Percentiles rank a stretch among this genome's conserved stretches.
These are phyloP conservation scores for Chaetura pelagica DNA, from an alignment of 2,113 vertebrate species.

Conservation along the genomic window DNA sequence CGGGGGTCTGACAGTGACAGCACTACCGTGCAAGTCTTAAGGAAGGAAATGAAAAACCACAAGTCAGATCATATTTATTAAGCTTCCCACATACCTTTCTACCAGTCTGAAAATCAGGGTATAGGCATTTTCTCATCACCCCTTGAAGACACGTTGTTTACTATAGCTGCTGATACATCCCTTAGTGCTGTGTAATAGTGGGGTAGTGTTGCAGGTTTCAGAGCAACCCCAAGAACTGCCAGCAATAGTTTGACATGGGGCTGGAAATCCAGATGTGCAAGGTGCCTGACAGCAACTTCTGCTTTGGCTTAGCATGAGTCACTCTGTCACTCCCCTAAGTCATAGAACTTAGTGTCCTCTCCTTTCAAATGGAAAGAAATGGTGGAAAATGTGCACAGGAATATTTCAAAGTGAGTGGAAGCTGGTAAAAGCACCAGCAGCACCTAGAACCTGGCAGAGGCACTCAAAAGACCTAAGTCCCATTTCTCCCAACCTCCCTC, in stretches of 20 bases:
- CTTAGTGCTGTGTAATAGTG: not conserved
- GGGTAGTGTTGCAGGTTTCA: not conserved
- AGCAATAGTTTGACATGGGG: not conserved
- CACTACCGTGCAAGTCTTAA: not conserved
- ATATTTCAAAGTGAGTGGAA: not conserved
- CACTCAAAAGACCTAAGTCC: not conserved
- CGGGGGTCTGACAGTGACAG: not conserved
- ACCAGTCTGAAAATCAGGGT: not conserved
- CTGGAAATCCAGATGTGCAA: conserved; percentile 37
- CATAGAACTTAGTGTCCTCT: not conserved
- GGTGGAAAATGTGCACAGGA: not conserved
- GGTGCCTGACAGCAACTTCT: not conserved
- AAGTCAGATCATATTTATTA: not conserved
- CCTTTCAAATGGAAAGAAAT: not conserved
- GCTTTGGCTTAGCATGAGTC: conserved; percentile 14
- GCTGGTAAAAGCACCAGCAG: not conserved
- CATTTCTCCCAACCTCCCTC: not conserved
- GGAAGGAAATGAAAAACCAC: not conserved
- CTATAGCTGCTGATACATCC: not conserved
- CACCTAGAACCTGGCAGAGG: not conserved
- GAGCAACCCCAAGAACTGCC: not conserved
- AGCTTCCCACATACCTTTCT: not conserved
- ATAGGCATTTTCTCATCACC: not conserved
- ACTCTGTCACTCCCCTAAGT: not conserved
- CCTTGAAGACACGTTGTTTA: not conserved